Conservation (phyloP, 2,113 vertebrate species). For the Platysternon megacephalum region DNA sequence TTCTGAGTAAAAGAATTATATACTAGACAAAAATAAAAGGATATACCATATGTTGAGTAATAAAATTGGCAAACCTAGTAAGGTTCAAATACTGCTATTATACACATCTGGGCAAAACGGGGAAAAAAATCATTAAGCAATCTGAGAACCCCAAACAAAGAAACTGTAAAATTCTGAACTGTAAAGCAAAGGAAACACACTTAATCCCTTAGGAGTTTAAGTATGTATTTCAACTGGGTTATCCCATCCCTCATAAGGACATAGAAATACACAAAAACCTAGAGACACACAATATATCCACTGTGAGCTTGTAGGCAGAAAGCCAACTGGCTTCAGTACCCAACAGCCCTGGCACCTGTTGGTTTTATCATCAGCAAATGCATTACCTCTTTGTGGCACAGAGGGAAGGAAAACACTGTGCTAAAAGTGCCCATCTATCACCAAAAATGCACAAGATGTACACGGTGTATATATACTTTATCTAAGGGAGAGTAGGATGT, state of each 20-base stretch:
- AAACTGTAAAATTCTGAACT: conserved; percentile 81
- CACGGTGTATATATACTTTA: rapidly evolving
- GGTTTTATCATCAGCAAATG: conserved; percentile 71
- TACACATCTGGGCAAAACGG: conserved; percentile 63
- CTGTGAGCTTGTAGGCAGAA: conserved; percentile 49
- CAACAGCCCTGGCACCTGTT: conserved; percentile 80
- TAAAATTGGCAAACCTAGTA: conserved; percentile 72
- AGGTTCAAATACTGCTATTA: conserved; percentile 71
- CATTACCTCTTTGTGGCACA: conserved; percentile 55
- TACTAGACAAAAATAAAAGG: conserved; percentile 56
- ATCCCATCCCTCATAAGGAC: conserved; percentile 71
- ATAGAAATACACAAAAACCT: conserved; percentile 65
- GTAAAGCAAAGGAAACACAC: conserved; percentile 83
- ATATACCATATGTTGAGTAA: conserved; percentile 70
- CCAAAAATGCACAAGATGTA: neutral
- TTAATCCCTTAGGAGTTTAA: conserved; percentile 80
- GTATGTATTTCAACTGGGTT: conserved; percentile 79
- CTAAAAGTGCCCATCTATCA: conserved; percentile 3
- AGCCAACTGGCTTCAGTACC: conserved; percentile 75
- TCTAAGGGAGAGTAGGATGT: neutral
- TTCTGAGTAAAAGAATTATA: conserved; percentile 55
- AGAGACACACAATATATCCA: conserved; percentile 73
- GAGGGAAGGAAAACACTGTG: conserved; percentile 9
- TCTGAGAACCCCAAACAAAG: conserved; percentile 81
- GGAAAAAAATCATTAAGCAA: conserved; percentile 81